Conservation (phyloP, 2,797 vertebrate species). For the Diplodus puntazzo region DNA sequence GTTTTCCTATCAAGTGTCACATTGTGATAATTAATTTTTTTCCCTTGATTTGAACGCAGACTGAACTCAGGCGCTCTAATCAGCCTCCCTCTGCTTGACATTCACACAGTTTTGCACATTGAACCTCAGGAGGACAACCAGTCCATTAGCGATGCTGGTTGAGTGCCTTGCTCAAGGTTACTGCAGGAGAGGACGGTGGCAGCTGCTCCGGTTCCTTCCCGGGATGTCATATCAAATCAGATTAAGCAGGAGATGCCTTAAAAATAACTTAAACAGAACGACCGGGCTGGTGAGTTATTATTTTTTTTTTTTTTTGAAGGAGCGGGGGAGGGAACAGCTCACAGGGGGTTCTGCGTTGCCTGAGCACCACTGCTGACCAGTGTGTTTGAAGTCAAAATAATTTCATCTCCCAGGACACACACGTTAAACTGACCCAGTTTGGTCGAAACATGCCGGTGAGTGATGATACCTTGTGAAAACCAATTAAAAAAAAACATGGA, state of each 20-base stretch:
- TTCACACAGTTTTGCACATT: constrained; percentile 24
- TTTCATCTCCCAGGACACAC: constrained; percentile 29
- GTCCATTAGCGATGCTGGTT: constrained; percentile 37
- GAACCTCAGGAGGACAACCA: constrained; percentile 17
- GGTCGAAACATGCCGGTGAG: constrained; percentile 24
- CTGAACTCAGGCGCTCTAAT: constrained; percentile 7
- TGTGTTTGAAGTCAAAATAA: constrained; percentile 58
- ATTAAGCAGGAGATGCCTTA: constrained; percentile 18
- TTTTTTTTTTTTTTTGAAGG: background rate
- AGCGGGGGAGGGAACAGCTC: constrained; percentile 5
- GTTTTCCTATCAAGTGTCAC: background rate
- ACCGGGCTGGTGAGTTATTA: background rate
- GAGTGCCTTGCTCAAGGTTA: constrained; percentile 60
- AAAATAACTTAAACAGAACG: constrained; percentile 22
- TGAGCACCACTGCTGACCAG: constrained; percentile 19
- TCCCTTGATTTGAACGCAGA: background rate
- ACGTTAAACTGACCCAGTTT: constrained; percentile 53
- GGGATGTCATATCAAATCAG: constrained; percentile 23
- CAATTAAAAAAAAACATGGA: constrained; percentile 32
- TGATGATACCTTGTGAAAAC: constrained; percentile 36
- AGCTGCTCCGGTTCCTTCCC: constrained; percentile 14
- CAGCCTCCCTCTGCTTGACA: constrained; percentile 5
- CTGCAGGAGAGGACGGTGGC: constrained; percentile 10
- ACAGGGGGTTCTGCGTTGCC: constrained; percentile 15
- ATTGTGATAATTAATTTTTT: background rate